phyloP scores from a whole-genome alignment of 2,797 vertebrate species.

The Bradypodion ventrale region DNA sequence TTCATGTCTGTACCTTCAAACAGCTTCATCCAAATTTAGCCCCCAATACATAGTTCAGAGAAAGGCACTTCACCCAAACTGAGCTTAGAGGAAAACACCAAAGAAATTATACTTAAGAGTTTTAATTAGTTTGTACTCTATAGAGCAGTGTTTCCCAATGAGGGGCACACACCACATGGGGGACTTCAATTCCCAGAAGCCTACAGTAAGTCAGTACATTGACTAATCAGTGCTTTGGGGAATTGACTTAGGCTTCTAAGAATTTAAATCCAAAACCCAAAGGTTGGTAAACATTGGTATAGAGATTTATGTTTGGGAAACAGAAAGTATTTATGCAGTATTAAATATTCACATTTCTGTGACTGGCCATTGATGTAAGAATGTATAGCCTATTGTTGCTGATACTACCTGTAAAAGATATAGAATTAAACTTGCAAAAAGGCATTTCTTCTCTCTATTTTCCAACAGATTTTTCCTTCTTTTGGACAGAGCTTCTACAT shows the following conservation, averaged over 20 bases:
- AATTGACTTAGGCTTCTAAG: too few species aligned
- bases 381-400: background rate
- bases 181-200: too few species aligned
- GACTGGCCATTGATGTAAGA: background rate
- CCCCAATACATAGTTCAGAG: background rate
- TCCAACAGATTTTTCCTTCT: background rate
- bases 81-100: background rate
- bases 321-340: background rate
- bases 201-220: too few species aligned
- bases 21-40: background rate
- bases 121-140: background rate
- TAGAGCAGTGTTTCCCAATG: too few species aligned
- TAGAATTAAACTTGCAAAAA: conserved; percentile 1
- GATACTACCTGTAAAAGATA: background rate
- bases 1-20: background rate
- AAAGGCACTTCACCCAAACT: background rate
- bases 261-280: too few species aligned
- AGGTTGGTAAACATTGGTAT: too few species aligned
- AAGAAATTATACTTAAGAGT: background rate
- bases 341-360: background rate
- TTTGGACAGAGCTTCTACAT: background rate
- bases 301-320: too few species aligned
- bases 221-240: too few species aligned
- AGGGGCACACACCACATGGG: too few species aligned
- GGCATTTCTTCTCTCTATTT: background rate